Conservation (phyloP, 2,113 vertebrate species). For the Ammospiza caudacuta region DNA sequence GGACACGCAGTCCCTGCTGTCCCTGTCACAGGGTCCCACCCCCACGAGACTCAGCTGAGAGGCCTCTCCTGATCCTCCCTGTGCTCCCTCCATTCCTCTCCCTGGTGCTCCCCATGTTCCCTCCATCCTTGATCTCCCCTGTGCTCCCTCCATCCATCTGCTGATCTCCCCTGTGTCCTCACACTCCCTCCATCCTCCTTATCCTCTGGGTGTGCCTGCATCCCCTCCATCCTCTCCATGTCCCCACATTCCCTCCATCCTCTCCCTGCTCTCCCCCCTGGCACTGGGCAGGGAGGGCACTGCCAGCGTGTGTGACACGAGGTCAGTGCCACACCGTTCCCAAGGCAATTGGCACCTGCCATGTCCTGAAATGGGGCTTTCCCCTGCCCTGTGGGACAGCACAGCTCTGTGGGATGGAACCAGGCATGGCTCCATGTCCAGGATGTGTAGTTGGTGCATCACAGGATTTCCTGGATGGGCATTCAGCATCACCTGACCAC, state of each 20-base stretch:
- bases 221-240: too few relatives aligned
- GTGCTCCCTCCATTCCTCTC: background rate
- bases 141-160: background rate
- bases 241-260: background rate
- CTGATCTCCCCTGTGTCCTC: background rate
- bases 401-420: too few relatives aligned
- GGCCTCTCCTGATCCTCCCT: too few relatives aligned
- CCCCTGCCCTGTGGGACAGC: background rate
- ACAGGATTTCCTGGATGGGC: fast-evolving
- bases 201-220: too few relatives aligned
- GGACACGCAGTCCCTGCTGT: background rate
- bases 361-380: background rate
- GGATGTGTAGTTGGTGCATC: background rate
- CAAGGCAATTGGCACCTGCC: background rate
- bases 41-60: background rate
- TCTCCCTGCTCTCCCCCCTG: background rate
- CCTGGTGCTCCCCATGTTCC: background rate
- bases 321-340: fast-evolving
- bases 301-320: background rate
- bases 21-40: background rate
- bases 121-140: background rate
- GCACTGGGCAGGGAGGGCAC: background rate
- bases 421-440: background rate
- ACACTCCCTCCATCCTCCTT: background rate
- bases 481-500: background rate